A percentile compares a stretch with the other conserved stretches of the same genome.
phyloP scores from a whole-genome alignment of 2,113 vertebrate species.

The Neofelis nebulosa region DNA sequence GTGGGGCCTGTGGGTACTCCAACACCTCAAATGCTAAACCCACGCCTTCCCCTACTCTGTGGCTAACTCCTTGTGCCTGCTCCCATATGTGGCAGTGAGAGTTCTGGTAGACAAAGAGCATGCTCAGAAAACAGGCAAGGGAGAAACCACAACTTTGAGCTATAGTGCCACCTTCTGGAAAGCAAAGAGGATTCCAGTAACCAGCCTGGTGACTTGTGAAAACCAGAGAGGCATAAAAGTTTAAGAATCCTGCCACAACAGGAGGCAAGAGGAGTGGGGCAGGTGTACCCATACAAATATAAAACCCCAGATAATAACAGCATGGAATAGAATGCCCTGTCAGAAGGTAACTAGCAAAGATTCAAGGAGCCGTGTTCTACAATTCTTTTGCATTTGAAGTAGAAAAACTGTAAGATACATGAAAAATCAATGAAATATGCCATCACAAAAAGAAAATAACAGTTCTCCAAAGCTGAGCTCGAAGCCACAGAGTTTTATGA shows the following conservation, averaged over 20 bases:
- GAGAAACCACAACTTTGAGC: neutral
- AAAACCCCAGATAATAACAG: neutral
- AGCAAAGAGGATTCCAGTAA: neutral
- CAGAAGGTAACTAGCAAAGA: neutral
- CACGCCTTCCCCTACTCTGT: neutral
- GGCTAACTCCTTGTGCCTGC: neutral
- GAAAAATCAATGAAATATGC: neutral
- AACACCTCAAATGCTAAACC: neutral
- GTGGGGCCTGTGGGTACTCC: neutral
- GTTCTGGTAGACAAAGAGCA: neutral
- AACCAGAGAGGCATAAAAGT: neutral
- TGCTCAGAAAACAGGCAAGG: neutral
- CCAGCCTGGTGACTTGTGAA: neutral
- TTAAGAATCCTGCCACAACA: neutral
- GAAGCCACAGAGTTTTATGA: neutral
- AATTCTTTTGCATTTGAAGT: too few species aligned
- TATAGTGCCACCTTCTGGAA: constrained; percentile 12
- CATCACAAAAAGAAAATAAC: neutral
- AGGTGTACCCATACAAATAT: neutral
- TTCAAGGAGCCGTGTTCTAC: neutral
- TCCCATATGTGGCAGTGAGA: neutral
- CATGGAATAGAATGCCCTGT: neutral
- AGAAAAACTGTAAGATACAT: neutral
- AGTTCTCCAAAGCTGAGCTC: neutral
- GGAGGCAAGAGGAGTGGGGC: neutral